Evolutionary conservation across 92 coral and sea anemone species (phyloP).

Genomic region (Isaurus tuberculatus): DNA sequence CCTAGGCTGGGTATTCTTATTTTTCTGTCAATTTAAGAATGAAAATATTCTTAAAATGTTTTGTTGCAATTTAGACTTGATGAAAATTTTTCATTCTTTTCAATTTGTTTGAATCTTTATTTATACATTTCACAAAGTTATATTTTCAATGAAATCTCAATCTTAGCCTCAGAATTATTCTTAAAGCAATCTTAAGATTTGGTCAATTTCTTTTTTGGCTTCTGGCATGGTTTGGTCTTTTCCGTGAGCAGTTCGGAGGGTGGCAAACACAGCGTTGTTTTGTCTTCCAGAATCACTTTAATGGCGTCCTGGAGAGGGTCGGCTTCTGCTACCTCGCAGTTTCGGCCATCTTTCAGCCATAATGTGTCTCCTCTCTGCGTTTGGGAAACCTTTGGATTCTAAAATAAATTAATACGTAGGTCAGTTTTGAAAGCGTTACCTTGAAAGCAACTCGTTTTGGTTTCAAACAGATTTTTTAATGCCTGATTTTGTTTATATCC

Average conservation of each 20-base stretch:
- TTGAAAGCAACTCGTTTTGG: background rate
- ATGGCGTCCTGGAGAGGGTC: background rate
- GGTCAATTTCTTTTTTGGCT: background rate
- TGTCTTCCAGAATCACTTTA: background rate
- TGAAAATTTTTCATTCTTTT: too few relatives aligned
- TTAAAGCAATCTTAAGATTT: background rate
- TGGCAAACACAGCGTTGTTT: background rate
- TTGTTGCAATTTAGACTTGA: too few relatives aligned
- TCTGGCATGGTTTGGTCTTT: background rate
- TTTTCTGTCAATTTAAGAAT: too few relatives aligned
- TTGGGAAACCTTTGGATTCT: conserved; percentile 11
- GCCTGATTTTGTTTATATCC: background rate
- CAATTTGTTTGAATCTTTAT: too few relatives aligned
- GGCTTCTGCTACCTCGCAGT: background rate
- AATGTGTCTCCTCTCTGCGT: background rate
- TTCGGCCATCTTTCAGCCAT: background rate
- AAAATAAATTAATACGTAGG: background rate
- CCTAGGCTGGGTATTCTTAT: too few relatives aligned
- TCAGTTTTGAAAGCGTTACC: background rate
- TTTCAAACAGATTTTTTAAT: background rate
- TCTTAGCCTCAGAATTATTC: too few relatives aligned
- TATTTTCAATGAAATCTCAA: too few relatives aligned
- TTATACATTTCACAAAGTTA: too few relatives aligned
- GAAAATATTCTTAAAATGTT: too few relatives aligned
- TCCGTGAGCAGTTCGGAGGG: background rate